Conservation (phyloP, 2,113 vertebrate genomes). For the Salvelinus alpinus region DNA sequence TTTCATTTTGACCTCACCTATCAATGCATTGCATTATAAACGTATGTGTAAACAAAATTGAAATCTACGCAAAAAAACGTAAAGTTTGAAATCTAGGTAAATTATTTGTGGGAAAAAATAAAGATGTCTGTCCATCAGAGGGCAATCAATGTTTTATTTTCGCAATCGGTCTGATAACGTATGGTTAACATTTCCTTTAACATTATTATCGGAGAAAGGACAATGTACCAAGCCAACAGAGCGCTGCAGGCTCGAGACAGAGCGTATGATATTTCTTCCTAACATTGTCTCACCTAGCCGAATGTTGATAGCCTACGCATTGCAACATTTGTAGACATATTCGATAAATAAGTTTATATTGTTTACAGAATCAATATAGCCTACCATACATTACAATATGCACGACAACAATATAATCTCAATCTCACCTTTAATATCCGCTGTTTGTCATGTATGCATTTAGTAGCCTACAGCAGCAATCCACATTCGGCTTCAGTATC, state of each 20-base stretch:
- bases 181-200: background rate
- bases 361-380: no score
- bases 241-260: background rate
- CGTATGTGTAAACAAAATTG: no score
- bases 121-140: background rate
- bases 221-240: conserved; percentile 1
- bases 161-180: background rate
- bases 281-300: background rate
- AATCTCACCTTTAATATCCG: background rate
- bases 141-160: background rate
- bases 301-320: background rate
- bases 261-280: background rate
- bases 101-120: no score
- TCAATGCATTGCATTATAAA: no score
- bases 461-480: background rate
- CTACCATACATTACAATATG: no score
- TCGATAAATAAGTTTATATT: no score
- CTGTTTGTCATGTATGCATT: no score
- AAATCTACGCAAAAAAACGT: no score
- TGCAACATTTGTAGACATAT: background rate
- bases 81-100: no score
- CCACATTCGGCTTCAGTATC: background rate
- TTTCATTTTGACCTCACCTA: no score
- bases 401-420: no score
- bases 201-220: background rate